phyloP scores from a whole-genome alignment of 2,113 vertebrate species.

The Callaeas wilsoni region DNA sequence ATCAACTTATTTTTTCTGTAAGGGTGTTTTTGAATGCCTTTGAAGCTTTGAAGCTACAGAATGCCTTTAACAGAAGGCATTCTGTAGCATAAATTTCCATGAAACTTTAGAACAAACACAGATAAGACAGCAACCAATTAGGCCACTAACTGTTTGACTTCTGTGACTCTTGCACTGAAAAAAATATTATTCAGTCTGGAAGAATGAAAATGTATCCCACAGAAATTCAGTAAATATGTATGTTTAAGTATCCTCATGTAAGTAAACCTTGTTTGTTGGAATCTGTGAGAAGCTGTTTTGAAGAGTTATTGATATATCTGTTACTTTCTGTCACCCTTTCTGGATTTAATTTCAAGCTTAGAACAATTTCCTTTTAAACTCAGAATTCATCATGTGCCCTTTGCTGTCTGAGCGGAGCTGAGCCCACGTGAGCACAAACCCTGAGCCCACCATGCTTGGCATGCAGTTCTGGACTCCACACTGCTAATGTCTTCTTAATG shows the following conservation, averaged over 20 bases:
- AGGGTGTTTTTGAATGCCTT: not conserved
- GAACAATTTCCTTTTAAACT: not conserved
- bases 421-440: not conserved
- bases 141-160: not conserved
- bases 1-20: not conserved
- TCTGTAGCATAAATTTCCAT: not conserved
- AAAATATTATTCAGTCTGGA: not conserved
- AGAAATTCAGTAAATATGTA: not conserved
- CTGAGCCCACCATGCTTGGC: not conserved
- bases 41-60: not conserved
- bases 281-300: not conserved
- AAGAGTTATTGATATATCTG: not conserved
- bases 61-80: not conserved
- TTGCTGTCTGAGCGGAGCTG: not conserved
- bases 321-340: not conserved
- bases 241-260: not conserved
- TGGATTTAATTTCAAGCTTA: not conserved
- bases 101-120: not conserved
- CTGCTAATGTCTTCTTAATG: slow-evolving; percentile 9
- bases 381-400: not conserved
- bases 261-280: not conserved
- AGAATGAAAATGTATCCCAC: not conserved
- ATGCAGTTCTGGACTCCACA: not conserved
- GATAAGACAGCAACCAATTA: not conserved
- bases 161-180: not conserved